Base-by-base conservation (phyloP, 2,113 vertebrate species). In the Phrynosoma blainvillii region DNA sequence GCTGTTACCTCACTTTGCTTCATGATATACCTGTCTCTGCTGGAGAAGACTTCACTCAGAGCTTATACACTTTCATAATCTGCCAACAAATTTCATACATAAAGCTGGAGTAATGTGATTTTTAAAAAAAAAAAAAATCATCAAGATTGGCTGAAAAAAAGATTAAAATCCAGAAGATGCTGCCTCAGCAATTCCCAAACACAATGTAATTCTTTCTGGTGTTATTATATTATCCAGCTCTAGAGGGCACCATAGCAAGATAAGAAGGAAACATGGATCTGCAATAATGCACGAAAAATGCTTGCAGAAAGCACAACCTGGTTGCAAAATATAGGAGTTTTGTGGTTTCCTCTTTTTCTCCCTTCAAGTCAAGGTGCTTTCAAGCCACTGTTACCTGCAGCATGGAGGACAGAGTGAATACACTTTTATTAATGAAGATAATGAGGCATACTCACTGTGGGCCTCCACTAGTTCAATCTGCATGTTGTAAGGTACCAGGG, bases 401-500 rank as follows among this genome's bases (percentile, higher is more conserved):
- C 25, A 47, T n/a, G 9, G 6, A 10, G 4, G 20, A 36, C 5
- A 23, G 20, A 23, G 47, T 62, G 59, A 62, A 62, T 18, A 16
- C 14, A 16, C 59, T 30, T 47, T 21, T 1, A 30, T 7, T 40
- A 71, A 0, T 1, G 8, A 10, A 27, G 25, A 71, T 9, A 11
- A 0, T 0, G 7, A 0, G 4, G 2, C 0, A 47, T 83, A 98
- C 98, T 98, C 97, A 99, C 98, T 99, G 96, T 98, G 97, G 9
- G 98, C 98, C 54, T 99, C 98, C 96, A 98, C 98, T 95, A 99
- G 96, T 25, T 98, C 98, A 0, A 91, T 93, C 97, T 99, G 98
- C 97, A 98, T 97, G 95, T 79, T 93, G 95, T 99, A 99, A 0
- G 98, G 98, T 66, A 99, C 98, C 90, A 99, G 94, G 1, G 98